Conservation (phyloP, 1,140 invertebrate genomes). For the Nilaparvata lugens region DNA sequence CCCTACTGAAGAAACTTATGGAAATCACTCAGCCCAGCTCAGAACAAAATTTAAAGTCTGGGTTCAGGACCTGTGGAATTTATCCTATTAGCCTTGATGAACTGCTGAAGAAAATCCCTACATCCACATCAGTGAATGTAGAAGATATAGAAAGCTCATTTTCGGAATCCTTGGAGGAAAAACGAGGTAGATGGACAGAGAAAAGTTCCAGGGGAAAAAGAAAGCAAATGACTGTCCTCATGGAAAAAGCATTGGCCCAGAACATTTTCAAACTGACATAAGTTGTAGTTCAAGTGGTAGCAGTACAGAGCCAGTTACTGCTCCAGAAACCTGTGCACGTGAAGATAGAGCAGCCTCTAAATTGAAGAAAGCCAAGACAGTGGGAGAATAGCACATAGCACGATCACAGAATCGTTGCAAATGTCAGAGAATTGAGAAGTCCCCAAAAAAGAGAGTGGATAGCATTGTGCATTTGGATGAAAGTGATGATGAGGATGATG, state of each 20-base stretch:
- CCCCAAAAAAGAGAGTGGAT: neutral
- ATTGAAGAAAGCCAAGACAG: neutral
- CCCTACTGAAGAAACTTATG: slow-evolving; percentile 2
- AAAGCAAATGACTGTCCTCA: neutral
- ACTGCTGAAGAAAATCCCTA: slow-evolving; percentile 1
- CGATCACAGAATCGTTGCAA: neutral
- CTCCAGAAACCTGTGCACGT: neutral
- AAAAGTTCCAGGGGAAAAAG: neutral
- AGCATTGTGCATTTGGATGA: neutral
- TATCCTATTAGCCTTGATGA: slow-evolving; percentile 10
- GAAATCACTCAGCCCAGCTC: slow-evolving; percentile 2
- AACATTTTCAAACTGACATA: neutral
- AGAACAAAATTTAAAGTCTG: slow-evolving; percentile 15
- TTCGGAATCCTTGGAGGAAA: slow-evolving; percentile 3
- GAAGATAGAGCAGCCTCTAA: neutral
- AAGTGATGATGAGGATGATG: neutral
- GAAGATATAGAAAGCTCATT: neutral
- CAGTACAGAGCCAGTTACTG: neutral
- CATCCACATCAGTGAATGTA: neutral
- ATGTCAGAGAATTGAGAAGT: neutral
- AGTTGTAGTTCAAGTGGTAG: neutral
- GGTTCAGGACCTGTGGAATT: slow-evolving; percentile 20
- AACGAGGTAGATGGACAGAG: neutral
- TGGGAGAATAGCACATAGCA: neutral
- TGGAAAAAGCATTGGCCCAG: neutral